phyloP scores from a whole-genome alignment of 2,113 vertebrate species.

The Leuciscus idus region DNA sequence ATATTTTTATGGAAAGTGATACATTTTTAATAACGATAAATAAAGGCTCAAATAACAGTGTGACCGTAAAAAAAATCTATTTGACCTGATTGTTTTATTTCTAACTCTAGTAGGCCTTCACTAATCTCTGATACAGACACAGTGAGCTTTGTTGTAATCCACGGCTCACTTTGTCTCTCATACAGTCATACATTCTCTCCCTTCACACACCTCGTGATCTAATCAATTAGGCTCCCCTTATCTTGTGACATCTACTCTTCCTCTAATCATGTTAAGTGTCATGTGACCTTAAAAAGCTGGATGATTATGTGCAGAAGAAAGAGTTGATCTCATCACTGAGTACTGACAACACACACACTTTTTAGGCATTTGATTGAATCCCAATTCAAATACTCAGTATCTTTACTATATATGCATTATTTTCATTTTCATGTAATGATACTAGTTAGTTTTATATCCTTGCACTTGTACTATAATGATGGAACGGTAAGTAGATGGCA shows the following conservation, averaged over 20 bases:
- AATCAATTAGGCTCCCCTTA: constrained; percentile 59
- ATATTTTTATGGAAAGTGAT: too few species aligned
- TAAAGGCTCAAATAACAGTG: too few species aligned
- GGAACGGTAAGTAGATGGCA: neutral
- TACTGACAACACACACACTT: neutral
- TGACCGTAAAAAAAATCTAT: neutral
- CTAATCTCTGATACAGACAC: neutral
- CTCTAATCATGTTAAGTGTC: constrained; percentile 55
- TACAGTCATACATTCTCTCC: neutral
- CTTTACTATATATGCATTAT: neutral
- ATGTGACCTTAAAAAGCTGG: constrained; percentile 29
- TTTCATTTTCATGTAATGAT: neutral
- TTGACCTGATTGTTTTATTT: neutral
- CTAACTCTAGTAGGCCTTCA: neutral
- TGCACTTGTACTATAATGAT: neutral
- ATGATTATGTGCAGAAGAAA: neutral
- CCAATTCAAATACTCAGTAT: neutral
- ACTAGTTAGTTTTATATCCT: neutral
- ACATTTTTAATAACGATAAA: too few species aligned
- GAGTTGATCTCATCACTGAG: neutral
- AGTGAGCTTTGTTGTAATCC: neutral
- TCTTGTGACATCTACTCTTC: constrained; percentile 70
- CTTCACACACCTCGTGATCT: constrained; percentile 49
- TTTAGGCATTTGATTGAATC: neutral
- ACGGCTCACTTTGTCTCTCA: neutral